Evolutionary conservation across 64 coral and sea anemone genomes (phyloP).

Genomic region (Montipora efflorescens): DNA sequence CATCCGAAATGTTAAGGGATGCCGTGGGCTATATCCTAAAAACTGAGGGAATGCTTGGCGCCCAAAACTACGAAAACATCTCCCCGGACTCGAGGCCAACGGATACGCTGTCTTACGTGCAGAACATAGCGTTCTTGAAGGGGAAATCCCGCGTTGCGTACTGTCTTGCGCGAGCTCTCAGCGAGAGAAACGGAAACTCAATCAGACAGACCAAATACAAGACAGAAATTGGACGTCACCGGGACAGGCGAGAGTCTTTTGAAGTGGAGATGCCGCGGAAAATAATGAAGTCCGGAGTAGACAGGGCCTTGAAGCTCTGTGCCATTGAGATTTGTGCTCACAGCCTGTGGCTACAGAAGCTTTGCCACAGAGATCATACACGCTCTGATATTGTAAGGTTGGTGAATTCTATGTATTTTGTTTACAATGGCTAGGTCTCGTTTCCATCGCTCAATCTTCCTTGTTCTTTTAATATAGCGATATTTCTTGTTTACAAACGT

Average conservation of each 20-base stretch:
- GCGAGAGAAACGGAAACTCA: background rate
- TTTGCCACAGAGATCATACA: background rate
- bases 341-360: constrained; percentile 40
- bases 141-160: constrained; percentile 30
- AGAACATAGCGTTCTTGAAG: background rate
- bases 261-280: constrained; percentile 40
- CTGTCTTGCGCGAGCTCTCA: constrained; percentile 36
- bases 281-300: constrained; percentile 25
- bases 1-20: background rate
- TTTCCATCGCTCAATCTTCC: too few species aligned
- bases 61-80: background rate
- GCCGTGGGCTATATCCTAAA: constrained; percentile 29
- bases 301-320: constrained; percentile 16
- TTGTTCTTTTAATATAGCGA: too few species aligned
- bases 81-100: background rate
- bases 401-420: background rate
- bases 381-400: constrained; percentile 3
- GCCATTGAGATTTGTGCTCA: constrained; percentile 50
- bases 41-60: constrained; percentile 43
- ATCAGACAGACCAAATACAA: background rate
- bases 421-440: background rate
- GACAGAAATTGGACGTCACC: background rate
- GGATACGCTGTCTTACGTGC: background rate
- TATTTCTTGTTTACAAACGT: too few species aligned
- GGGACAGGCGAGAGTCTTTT: background rate